A percentile compares a stretch with the other conserved stretches of the same genome.
Evolutionary conservation across 2,113 vertebrate species (phyloP).

Genomic region (Monarcha castaneiventris): DNA sequence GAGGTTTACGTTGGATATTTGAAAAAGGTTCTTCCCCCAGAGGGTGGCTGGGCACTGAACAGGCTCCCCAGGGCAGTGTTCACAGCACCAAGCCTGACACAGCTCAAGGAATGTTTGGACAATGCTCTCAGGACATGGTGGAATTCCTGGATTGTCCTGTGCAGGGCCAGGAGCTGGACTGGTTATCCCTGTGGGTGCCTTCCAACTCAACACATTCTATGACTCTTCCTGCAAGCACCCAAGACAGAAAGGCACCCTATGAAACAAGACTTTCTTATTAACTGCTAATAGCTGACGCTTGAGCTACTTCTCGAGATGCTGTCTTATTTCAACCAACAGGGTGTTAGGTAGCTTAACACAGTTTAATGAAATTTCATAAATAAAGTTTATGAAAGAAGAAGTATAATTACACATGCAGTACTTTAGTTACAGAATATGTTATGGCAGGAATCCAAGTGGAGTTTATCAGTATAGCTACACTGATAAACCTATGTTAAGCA

Average conservation of each 20-base stretch:
- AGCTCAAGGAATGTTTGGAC: background rate
- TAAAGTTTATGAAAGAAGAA: background rate
- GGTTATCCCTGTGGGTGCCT: background rate
- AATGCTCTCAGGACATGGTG: background rate
- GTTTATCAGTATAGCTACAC: background rate
- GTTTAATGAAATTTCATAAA: background rate
- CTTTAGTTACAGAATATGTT: background rate
- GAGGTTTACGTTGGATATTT: accelerated
- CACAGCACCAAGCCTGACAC: background rate
- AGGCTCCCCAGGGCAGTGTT: background rate
- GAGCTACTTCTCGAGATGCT: background rate
- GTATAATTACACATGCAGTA: background rate
- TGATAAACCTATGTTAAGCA: background rate
- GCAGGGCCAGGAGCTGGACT: background rate
- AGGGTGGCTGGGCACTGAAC: background rate
- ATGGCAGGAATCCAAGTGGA: background rate
- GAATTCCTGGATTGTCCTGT: background rate
- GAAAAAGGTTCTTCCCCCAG: background rate
- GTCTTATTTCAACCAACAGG: background rate
- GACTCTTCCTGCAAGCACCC: background rate
- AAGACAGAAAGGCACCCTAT: background rate
- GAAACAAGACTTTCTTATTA: background rate
- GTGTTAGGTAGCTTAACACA: background rate
- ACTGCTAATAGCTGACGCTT: background rate
- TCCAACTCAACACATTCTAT: background rate